These are phyloP conservation scores for Pseudolycoriella hygida DNA, from an alignment of 2,888 invertebrate genomes.

Conservation along the genomic window DNA sequence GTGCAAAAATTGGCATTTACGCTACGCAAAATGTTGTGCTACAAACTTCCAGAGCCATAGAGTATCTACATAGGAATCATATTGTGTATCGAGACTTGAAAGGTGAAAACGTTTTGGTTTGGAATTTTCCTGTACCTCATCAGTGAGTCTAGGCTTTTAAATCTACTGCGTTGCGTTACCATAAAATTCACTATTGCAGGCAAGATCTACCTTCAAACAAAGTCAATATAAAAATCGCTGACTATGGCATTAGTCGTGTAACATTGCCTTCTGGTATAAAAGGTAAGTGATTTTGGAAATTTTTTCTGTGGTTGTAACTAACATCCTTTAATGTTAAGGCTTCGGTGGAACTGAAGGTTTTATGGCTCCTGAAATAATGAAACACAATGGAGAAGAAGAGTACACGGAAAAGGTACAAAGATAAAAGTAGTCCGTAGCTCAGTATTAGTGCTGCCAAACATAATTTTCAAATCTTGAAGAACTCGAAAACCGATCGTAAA, in stretches of 20 bases:
- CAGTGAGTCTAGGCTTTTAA: constrained; percentile 17
- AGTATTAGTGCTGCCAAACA: too few species aligned
- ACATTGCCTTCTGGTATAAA: constrained; percentile 83
- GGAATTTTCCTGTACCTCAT: constrained; percentile 74
- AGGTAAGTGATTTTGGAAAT: too few species aligned
- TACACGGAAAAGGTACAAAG: constrained; percentile 79
- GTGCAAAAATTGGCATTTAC: constrained; percentile 61
- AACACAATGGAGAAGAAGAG: constrained; percentile 95
- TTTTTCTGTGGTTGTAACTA: too few species aligned
- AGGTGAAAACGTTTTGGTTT: constrained; percentile 96
- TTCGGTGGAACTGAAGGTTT: constrained; percentile 92
- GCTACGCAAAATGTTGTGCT: constrained; percentile 70
- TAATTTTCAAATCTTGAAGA: too few species aligned
- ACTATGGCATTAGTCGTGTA: constrained; percentile 85
- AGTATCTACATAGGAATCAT: constrained; percentile 82
- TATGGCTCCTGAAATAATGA: constrained; percentile 98
- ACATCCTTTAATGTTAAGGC: too few species aligned
- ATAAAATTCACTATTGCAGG: constrained; percentile 12
- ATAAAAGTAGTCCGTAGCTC: too few species aligned
- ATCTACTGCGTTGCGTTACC: neutral
- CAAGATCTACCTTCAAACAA: constrained; percentile 44
- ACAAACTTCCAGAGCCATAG: constrained; percentile 85
- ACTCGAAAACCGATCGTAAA: too few species aligned
- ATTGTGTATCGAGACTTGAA: constrained; percentile 71
- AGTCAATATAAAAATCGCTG: constrained; percentile 86